Base-by-base conservation (phyloP, 92 coral and sea anemone genomes). In the Pocillopora meandrina region DNA sequence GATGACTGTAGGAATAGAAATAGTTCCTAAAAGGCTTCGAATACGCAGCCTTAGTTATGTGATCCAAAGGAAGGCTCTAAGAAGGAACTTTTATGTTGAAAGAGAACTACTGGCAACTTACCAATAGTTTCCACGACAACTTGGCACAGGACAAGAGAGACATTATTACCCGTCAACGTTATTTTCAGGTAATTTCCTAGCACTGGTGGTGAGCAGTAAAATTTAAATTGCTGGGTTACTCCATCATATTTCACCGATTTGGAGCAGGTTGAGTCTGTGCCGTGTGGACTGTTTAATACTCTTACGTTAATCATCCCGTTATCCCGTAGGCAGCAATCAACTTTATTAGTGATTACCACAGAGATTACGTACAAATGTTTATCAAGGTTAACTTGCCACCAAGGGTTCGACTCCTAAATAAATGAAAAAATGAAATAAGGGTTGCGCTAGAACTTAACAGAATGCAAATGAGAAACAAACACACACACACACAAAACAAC, bases 251-350 rank as follows among this genome's bases (percentile, higher is more conserved):
- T 35, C 14, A 68, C 11, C 11, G 61, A 77, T 19, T 19, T 19
- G 36, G 35, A 17, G 64, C 82, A 77, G 7, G 71, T 36, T 20
- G 82, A 10, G 59, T 62, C 34, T 17, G n/a, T 36, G 49, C n/a
- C 60, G 36, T 11, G 42, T 77, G 42, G 59, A 62, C 19, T 12
- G 21, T 33, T 20, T 9, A 75, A 80, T 13, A 80, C 84, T 1
- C 21, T 67, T 10, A 80, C 20, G 31, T 26, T 33, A 49, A 80
- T 65, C 14, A 68, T 47, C 6, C 74, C 84, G 49, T 14, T 71
- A 55, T 80, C 75, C 49, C 84, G 84, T 14, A 65, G 75, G n/a
- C 84, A 67, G 75, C 75, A 80, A 56, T 77, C 82, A 20, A 77
- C 47, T 19, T 77, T 63, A 63, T 77, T 71, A 13, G 36, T 77